Evolutionary conservation across 1,140 invertebrate species (phyloP), one percentile per base, ranked within the genome.

Genomic region (Drosophila truncata): DNA sequence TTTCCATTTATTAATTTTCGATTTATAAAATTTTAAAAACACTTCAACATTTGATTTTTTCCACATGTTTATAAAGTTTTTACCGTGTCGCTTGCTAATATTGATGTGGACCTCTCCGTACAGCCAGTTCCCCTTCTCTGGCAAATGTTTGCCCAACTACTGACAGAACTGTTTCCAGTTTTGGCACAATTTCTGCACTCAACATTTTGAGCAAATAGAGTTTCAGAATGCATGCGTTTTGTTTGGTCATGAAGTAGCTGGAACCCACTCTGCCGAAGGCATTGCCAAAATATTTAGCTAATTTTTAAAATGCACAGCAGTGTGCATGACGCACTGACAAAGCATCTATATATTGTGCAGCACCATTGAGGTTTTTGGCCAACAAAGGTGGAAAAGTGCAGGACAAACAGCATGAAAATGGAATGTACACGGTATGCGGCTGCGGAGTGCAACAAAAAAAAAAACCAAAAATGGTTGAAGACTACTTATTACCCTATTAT

Each of bases 201-300:
- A 50, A 50, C 55, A 81, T 75, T 57, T 72, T 79, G 54, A 60
- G 79, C 54, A 86, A 85, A 85, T 74, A 85, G 27, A 46, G 62
- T 67, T 75, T 33, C 23, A 50, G 76, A 64, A 73, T 74, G 61
- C 69, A 64, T 82, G 60, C 62, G 42, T 64, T 50, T 39, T 62
- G 61, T 61, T 49, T 58, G 44, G 27, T 59, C 54, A 50, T 54
- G 61, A 31, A 44, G 47, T 11, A 44, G 46, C 35, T 8, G 31
- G n/a, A 31, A 31, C 35, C 33, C 23, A 42, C 35, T 20, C 37
- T 44, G 60, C 33, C 39, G 20, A 9, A 29, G 20, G 14, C 47
- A 25, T 37, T 83, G 63, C 66, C 75, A 79, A 86, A 82, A 86
- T 86, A 86, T 82, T 82, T 86, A 78, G 75, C 82, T 86, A 88